Conservation (phyloP, 2,888 invertebrate genomes). For the Hymenopus coronatus region DNA sequence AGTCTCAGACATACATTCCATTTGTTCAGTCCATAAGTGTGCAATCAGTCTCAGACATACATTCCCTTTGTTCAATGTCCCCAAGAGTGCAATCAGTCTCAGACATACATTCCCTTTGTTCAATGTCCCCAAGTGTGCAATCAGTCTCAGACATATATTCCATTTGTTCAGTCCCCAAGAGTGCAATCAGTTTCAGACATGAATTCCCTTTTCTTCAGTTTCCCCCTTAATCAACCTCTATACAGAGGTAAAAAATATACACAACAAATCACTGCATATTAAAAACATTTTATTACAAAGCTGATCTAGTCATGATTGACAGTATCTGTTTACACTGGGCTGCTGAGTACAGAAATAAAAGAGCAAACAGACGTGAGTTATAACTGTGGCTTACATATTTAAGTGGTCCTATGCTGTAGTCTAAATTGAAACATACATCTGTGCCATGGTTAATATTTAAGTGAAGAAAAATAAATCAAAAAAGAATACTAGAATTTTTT, state of each 20-base stretch:
- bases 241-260: not conserved
- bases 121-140: too few species aligned
- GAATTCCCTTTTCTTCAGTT: too few species aligned
- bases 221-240: too few species aligned
- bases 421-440: slow-evolving; percentile 8
- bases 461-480: not conserved
- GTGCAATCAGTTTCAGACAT: too few species aligned
- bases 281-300: slow-evolving; percentile 26
- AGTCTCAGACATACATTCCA: too few species aligned
- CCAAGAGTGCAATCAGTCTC: too few species aligned
- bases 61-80: too few species aligned
- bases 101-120: too few species aligned
- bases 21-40: too few species aligned
- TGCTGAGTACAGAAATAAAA: not conserved
- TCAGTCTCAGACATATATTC: too few species aligned
- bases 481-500: not conserved
- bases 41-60: too few species aligned
- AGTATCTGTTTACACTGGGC: slow-evolving; percentile 1
- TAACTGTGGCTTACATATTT: not conserved
- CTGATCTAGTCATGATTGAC: slow-evolving; percentile 7
- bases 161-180: too few species aligned
- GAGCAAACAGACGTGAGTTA: slow-evolving; percentile 10
- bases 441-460: slow-evolving; percentile 7
- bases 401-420: not conserved
- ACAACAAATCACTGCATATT: not conserved